phyloP scores from a whole-genome alignment of 2,113 vertebrate genomes.

The Nibea coibor region DNA sequence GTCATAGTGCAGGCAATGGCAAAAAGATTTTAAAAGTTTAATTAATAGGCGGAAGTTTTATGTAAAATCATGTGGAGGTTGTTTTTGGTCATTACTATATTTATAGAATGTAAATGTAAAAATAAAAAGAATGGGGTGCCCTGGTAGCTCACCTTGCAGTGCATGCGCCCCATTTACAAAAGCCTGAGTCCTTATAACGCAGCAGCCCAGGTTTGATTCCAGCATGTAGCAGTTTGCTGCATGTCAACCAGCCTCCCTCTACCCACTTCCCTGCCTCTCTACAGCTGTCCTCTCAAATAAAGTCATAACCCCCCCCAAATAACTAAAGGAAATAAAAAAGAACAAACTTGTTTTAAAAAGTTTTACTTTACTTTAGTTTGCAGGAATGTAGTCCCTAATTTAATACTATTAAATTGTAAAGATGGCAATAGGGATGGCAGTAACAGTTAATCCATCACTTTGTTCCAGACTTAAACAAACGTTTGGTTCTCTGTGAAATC shows the following conservation, averaged over 20 bases:
- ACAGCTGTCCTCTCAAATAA: too few species aligned
- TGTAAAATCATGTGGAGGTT: not conserved
- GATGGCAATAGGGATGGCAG: not conserved
- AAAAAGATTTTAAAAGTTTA: not conserved
- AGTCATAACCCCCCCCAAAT: too few species aligned
- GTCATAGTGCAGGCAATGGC: not conserved
- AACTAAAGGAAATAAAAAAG: not conserved
- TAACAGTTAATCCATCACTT: not conserved
- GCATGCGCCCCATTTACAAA: too few species aligned
- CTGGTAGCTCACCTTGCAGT: too few species aligned
- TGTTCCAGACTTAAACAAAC: not conserved
- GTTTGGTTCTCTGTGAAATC: too few species aligned
- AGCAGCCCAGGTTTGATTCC: too few species aligned
- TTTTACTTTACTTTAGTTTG: not conserved
- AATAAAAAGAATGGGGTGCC: too few species aligned
- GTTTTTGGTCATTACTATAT: not conserved
- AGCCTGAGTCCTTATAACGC: too few species aligned
- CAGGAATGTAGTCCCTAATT: not conserved
- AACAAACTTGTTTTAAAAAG: not conserved
- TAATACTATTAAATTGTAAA: not conserved
- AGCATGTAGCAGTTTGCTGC: too few species aligned
- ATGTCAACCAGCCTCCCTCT: too few species aligned
- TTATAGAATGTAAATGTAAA: not conserved
- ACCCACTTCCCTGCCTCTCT: too few species aligned
- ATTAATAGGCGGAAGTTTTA: too few species aligned